Evolutionary conservation across 2,797 vertebrate species (phyloP).

Genomic region (Molossus alvarezi): DNA sequence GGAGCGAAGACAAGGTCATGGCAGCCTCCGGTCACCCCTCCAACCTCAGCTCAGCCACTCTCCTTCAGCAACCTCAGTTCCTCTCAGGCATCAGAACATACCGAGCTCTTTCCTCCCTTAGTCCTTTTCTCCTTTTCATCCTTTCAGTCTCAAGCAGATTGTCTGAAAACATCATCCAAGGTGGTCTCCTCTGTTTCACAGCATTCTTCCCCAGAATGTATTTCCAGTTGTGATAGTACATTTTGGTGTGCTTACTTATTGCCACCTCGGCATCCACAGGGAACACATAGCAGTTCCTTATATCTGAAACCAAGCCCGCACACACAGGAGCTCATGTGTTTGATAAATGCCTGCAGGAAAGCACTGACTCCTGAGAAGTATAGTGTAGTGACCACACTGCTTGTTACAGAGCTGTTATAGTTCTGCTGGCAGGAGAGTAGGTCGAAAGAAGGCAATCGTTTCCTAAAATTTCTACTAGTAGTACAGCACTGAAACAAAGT

Average conservation of each 20-base stretch:
- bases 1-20: background rate
- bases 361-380: background rate
- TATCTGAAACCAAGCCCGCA: background rate
- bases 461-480: background rate
- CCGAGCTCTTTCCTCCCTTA: background rate
- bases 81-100: background rate
- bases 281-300: background rate
- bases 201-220: background rate
- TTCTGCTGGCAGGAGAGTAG: background rate
- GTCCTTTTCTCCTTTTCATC: background rate
- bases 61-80: background rate
- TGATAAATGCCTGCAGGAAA: background rate
- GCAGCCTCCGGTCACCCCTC: background rate
- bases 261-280: background rate
- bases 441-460: background rate
- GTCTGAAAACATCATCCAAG: background rate
- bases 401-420: background rate
- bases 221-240: background rate
- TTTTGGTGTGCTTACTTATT: background rate
- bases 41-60: background rate
- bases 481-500: background rate
- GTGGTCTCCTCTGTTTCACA: background rate
- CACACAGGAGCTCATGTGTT: background rate
- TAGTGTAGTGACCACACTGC: background rate
- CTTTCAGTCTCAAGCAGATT: background rate